These are phyloP conservation scores for Cephalotes varians DNA, from an alignment of 2,888 invertebrate species.

Conservation along the genomic window DNA sequence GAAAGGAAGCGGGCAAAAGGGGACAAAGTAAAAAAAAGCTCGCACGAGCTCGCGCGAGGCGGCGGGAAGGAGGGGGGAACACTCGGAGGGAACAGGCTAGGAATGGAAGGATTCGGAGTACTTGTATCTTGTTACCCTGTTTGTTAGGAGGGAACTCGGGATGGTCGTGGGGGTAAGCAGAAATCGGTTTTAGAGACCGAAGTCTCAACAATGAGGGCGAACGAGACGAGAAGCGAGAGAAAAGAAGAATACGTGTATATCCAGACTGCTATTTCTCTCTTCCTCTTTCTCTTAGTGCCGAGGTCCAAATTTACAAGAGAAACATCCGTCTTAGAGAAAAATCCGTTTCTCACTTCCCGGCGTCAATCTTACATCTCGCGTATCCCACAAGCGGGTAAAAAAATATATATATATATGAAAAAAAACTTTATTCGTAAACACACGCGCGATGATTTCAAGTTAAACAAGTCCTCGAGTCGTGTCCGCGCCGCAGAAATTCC, in stretches of 20 bases:
- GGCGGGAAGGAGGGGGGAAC: slow-evolving; percentile 31
- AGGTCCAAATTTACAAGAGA: slow-evolving; percentile 77
- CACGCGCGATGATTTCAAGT: slow-evolving; percentile 67
- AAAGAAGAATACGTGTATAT: slow-evolving; percentile 58
- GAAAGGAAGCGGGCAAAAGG: slow-evolving; percentile 49
- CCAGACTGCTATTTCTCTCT: slow-evolving; percentile 65
- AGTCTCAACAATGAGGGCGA: slow-evolving; percentile 41
- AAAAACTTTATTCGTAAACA: slow-evolving; percentile 19
- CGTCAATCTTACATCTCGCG: not conserved
- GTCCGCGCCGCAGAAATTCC: slow-evolving; percentile 49
- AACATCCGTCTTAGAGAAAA: slow-evolving; percentile 73
- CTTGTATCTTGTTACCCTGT: slow-evolving; percentile 82
- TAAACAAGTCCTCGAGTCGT: slow-evolving; percentile 59
- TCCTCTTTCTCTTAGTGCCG: slow-evolving; percentile 65
- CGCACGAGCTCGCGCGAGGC: slow-evolving; percentile 55
- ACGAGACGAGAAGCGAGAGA: slow-evolving; percentile 36
- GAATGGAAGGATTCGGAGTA: slow-evolving; percentile 71
- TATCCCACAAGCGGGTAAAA: not conserved
- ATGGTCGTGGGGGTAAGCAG: slow-evolving; percentile 56
- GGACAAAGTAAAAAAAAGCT: slow-evolving; percentile 63
- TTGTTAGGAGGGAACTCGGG: slow-evolving; percentile 73
- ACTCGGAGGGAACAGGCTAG: slow-evolving; percentile 53
- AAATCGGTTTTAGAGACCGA: slow-evolving; percentile 42
- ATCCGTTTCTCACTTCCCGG: not conserved
- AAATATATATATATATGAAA: not conserved